Percentiles rank a stretch among this genome's conserved stretches.
Conservation (phyloP, 2,113 vertebrate genomes). For the Dasyornis broadbenti region DNA sequence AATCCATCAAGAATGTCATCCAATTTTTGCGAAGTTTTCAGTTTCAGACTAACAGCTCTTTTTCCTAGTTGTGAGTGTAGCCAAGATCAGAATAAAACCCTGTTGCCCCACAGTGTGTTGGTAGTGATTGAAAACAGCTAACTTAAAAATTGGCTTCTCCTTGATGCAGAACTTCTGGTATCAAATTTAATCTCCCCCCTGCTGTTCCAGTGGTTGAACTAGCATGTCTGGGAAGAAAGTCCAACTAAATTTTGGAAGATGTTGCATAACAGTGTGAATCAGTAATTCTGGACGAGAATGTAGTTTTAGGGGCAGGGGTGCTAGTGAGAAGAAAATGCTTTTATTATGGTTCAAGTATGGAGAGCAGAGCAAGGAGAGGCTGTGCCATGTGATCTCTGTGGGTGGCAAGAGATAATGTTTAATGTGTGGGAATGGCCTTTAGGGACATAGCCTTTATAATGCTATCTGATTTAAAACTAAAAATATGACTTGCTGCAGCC, state of each 20-base stretch:
- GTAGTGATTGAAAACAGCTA: slow-evolving; percentile 5
- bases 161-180: background rate
- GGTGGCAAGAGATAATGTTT: slow-evolving; percentile 26
- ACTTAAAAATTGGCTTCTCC: background rate
- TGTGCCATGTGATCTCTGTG: background rate
- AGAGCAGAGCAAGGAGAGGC: background rate
- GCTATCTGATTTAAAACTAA: slow-evolving; percentile 38
- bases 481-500: slow-evolving; percentile 1
- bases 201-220: slow-evolving; percentile 1
- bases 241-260: background rate
- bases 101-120: background rate
- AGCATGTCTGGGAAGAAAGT: slow-evolving; percentile 13
- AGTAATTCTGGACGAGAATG: background rate
- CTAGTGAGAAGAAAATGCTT: background rate
- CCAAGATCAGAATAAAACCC: background rate
- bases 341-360: background rate
- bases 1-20: background rate
- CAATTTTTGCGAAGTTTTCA: background rate
- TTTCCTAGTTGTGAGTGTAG: background rate
- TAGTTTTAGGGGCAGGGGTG: background rate
- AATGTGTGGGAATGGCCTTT: slow-evolving; percentile 18
- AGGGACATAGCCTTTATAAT: slow-evolving; percentile 7
- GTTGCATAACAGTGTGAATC: background rate
- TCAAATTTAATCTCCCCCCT: background rate
- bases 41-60: background rate